Evolutionary conservation across 2,797 vertebrate species (phyloP).

Genomic region (Acestrorhynchus altus): DNA sequence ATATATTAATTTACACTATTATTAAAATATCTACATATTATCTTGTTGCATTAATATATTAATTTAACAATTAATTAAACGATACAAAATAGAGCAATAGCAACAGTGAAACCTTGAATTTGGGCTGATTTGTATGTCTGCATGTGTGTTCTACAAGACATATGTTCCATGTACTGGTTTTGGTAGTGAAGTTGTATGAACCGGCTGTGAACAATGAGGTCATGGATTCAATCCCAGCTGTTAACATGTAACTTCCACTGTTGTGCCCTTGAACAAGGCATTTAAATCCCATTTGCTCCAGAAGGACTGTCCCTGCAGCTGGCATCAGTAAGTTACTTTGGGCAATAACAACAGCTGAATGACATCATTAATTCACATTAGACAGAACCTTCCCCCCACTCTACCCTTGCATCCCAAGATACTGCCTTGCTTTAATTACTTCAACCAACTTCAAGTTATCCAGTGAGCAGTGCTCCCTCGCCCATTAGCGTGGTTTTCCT

Average conservation of each 20-base stretch:
- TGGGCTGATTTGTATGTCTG: background rate
- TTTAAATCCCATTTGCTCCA: conserved; percentile 45
- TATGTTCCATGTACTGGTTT: background rate
- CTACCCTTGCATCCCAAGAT: background rate
- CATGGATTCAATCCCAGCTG: conserved; percentile 22
- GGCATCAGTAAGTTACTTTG: conserved; percentile 38
- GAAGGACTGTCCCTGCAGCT: conserved; percentile 22
- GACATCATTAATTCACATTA: conserved; percentile 31
- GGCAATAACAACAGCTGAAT: conserved; percentile 8
- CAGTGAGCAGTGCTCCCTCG: background rate
- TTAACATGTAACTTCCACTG: conserved; percentile 15
- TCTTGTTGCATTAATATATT: too few species aligned
- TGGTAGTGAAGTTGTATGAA: conserved; percentile 5
- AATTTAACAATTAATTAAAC: too few species aligned
- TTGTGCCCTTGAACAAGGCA: conserved; percentile 39
- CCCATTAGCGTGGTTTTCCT: background rate
- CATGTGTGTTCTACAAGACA: background rate
- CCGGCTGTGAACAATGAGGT: conserved; percentile 16
- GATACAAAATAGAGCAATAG: too few species aligned
- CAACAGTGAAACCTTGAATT: too few species aligned
- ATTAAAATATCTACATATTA: too few species aligned
- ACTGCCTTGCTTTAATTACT: conserved; percentile 7
- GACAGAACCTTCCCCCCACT: background rate
- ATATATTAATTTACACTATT: too few species aligned
- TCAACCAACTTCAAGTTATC: background rate